A percentile compares a stretch with the other conserved stretches of the same genome.
phyloP scores from a whole-genome alignment of 2,113 vertebrate species.

The Sinocyclocheilus anshuiensis region DNA sequence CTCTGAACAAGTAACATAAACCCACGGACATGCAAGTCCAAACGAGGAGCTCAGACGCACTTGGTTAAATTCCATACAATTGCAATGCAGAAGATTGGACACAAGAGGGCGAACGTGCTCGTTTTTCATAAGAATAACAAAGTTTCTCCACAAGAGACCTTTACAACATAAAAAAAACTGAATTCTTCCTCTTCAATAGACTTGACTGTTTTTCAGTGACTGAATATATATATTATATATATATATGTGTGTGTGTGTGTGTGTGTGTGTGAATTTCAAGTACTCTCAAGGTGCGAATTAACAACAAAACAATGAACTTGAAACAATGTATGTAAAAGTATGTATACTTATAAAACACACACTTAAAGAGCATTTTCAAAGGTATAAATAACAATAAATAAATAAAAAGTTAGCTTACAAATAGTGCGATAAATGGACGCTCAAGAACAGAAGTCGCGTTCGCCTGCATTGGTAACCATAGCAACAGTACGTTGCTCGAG shows the following conservation, averaged over 20 bases:
- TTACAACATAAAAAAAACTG: too few species aligned
- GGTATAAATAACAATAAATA: neutral
- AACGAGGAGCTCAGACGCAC: neutral
- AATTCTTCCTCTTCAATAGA: neutral
- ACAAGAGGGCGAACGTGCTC: slow-evolving; percentile 56
- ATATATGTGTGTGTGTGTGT: too few species aligned
- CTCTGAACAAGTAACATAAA: neutral
- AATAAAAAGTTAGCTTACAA: neutral
- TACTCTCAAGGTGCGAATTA: too few species aligned
- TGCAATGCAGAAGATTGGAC: neutral
- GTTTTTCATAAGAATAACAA: neutral
- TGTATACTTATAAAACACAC: neutral
- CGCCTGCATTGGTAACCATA: slow-evolving; percentile 6
- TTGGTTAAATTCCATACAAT: neutral
- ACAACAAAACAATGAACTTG: too few species aligned
- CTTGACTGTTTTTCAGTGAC: too few species aligned
- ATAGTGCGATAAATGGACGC: neutral
- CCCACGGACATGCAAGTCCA: neutral
- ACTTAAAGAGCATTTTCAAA: neutral
- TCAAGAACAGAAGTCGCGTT: neutral
- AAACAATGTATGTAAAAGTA: neutral
- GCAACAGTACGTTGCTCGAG: neutral
- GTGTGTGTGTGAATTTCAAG: too few species aligned
- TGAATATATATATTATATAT: too few species aligned
- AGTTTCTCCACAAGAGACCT: slow-evolving; percentile 51